Evolutionary conservation across 2,797 vertebrate genomes (phyloP).

Genomic region (Notolepis coatsorum): DNA sequence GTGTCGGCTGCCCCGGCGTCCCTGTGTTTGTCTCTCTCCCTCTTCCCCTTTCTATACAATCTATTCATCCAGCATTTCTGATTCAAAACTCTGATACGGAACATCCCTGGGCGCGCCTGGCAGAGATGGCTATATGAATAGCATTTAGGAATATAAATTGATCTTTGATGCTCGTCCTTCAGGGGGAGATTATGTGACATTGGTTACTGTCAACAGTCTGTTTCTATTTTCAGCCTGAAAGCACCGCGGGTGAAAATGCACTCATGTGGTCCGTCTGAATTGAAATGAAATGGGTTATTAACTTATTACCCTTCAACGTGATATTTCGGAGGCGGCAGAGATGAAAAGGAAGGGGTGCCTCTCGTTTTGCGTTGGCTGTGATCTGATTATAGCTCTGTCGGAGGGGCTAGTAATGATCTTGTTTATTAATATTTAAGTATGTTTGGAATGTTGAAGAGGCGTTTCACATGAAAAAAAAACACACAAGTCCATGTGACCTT

Average conservation of each 20-base stretch:
- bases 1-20: slow-evolving; percentile 25
- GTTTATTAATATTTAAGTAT: slow-evolving; percentile 67
- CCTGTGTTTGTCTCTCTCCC: slow-evolving; percentile 36
- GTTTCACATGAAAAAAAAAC: too few species aligned
- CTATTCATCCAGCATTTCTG: slow-evolving; percentile 67
- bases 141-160: slow-evolving; percentile 81
- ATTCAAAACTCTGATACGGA: slow-evolving; percentile 67
- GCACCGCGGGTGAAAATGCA: slow-evolving; percentile 67
- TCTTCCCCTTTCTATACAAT: slow-evolving; percentile 51
- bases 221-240: slow-evolving; percentile 72
- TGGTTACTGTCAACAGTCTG: slow-evolving; percentile 80
- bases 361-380: slow-evolving; percentile 68
- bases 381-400: slow-evolving; percentile 66
- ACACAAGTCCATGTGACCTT: too few species aligned
- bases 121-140: slow-evolving; percentile 75
- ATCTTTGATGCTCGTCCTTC: slow-evolving; percentile 82
- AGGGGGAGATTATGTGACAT: slow-evolving; percentile 80
- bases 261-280: slow-evolving; percentile 67
- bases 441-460: slow-evolving; percentile 53
- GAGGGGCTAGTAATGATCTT: slow-evolving; percentile 38
- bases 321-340: slow-evolving; percentile 71
- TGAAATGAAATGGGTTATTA: slow-evolving; percentile 74
- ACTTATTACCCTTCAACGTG: slow-evolving; percentile 76
- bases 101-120: slow-evolving; percentile 52
- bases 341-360: slow-evolving; percentile 66